Base-by-base conservation (phyloP, 2,113 vertebrate genomes). In the Amia ocellicauda region DNA sequence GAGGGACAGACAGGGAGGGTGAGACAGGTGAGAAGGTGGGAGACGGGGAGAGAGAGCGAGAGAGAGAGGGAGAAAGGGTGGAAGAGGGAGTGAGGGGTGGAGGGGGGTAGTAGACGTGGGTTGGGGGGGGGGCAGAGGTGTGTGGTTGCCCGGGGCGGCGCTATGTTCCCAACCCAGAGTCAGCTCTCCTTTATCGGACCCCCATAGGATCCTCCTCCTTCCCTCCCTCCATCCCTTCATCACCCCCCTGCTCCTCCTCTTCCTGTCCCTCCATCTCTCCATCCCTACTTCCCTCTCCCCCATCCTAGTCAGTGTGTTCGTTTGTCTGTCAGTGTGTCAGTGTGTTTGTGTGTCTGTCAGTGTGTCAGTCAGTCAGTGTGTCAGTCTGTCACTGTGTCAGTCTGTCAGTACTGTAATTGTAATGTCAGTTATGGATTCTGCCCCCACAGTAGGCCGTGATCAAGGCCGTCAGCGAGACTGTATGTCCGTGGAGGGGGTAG, bases 371-470 rank as follows among this genome's bases (percentile, higher is more conserved):
- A 24, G 62, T 8, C 45, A 17, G 41, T 0, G 0, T 69, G 55
- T 43, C 56, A 49, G 51, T 58, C 8, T 10, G 1, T 27, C 14
- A 64, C 24, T 29, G 23, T 63, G 28, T 65, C 54, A 64, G 20
- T 47, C 16, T 52, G 61, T 45, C 47, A 42, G 40, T 27, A 14
- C 41, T 31, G n/a, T n/a, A n/a, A n/a, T n/a, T n/a, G n/a, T n/a
- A n/a, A n/a, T n/a, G n/a, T n/a, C n/a, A n/a, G n/a, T n/a, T n/a
- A n/a, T n/a, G n/a, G n/a, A n/a, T n/a, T n/a, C n/a, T n/a, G n/a
- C 86, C 69, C 85, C 88, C 69, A 86, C 86, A 71, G n/a, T n/a
- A n/a, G n/a, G n/a, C 78, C 89, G 75, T 87, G 81, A 77, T 70
- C 88, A 80, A 81, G 85, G 74, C 82, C 89, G 53, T n/a, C 80